Base-by-base conservation (phyloP, 1,140 invertebrate genomes). In the Papilio xuthus region DNA sequence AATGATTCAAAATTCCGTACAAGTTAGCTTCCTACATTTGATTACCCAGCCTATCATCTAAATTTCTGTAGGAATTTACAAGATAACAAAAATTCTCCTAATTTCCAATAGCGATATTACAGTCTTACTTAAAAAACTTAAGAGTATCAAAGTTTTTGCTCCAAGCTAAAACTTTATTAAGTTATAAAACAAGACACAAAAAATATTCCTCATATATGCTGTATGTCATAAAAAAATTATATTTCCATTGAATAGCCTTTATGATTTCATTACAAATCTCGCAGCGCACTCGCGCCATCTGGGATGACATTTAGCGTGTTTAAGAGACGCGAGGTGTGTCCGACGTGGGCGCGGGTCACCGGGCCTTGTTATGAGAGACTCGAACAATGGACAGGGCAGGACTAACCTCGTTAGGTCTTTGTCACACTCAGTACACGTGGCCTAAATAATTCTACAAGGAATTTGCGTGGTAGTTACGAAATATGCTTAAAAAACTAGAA, bases 301-400 rank as follows among this genome's bases (percentile, higher is more conserved):
- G 77, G 26, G 44, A 80, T 44, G 78, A 85, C 78, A 81, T 81
- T 81, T 56, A 75, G 60, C 78, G 67, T 79, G 81, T 82, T 50
- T 71, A 42, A 70, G 67, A 53, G 78, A 77, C 53, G 47, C 41
- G 41, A 60, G 67, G 63, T 78, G 79, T 82, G 80, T 67, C 44
- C 70, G 53, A 78, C 77, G 82, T 82, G 73, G 81, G 81, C 79
- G 81, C 50, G 56, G 78, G 79, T 76, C 76, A 83, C 87, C 80
- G 81, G 83, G 78, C 83, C 79, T 85, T 81, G 82, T 85, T 86
- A 85, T 85, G 83, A 85, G 80, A 78, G 84, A 85, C 81, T 76
- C 80, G 81, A 82, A 85, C 83, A 84, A 79, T 81, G 77, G 77
- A 77, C 78, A 72, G 71, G 69, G 69, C 71, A 42, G 69, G 69